Conservation (phyloP, 1,140 invertebrate species). For the Heliconius eleuchia region DNA sequence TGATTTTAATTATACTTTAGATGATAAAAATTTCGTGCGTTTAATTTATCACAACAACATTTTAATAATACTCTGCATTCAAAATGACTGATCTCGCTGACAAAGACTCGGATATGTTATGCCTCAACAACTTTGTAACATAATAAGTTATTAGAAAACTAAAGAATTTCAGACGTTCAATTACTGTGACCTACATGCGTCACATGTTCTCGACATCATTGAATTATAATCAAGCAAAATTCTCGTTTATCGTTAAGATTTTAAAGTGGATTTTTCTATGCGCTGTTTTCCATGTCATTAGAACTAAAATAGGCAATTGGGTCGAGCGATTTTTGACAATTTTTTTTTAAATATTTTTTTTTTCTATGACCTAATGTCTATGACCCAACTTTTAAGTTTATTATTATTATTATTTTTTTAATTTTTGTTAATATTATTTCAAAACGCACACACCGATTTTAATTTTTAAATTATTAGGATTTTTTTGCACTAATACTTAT, state of each 20-base stretch:
- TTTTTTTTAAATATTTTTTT: neutral
- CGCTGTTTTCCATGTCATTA: constrained; percentile 5
- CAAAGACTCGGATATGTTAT: neutral
- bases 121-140: neutral
- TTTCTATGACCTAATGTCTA: too few relatives aligned
- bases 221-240: neutral
- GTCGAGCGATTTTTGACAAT: constrained; percentile 4
- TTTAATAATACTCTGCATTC: neutral
- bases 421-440: too few relatives aligned
- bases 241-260: neutral
- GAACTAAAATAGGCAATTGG: constrained; percentile 15
- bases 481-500: too few relatives aligned
- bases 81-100: neutral
- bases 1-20: too few relatives aligned
- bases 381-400: too few relatives aligned
- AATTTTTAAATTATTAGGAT: too few relatives aligned
- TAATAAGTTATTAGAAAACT: neutral
- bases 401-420: too few relatives aligned
- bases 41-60: too few relatives aligned
- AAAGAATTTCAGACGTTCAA: constrained; percentile 24
- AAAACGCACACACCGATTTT: too few relatives aligned
- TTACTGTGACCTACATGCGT: constrained; percentile 22
- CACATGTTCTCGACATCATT: constrained; percentile 19
- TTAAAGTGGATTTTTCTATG: constrained; percentile 3
- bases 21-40: too few relatives aligned